Evolutionary conservation across 2,113 vertebrate species (phyloP).

Genomic region (Trachemys scripta): DNA sequence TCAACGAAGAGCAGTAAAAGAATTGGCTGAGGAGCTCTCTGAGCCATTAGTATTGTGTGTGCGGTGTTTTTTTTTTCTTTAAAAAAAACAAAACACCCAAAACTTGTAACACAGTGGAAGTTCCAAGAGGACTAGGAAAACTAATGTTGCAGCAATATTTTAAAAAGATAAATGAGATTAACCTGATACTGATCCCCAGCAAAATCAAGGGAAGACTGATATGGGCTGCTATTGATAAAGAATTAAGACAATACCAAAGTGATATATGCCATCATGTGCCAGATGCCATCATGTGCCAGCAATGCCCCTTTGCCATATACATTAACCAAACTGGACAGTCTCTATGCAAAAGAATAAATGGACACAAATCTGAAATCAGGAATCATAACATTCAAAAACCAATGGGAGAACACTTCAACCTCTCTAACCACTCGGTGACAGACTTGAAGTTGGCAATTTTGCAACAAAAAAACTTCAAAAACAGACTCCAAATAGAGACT

Average conservation of each 20-base stretch:
- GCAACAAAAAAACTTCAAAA: no score
- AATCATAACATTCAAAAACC: no score
- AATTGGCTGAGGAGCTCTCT: background rate
- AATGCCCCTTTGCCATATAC: no score
- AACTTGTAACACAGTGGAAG: background rate
- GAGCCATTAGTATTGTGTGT: background rate
- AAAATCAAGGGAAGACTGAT: background rate
- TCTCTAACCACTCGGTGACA: no score
- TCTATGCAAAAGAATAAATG: no score
- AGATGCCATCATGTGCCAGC: no score
- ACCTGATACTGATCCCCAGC: background rate
- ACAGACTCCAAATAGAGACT: no score
- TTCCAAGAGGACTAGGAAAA: background rate
- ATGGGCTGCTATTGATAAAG: background rate
- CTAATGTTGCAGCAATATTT: background rate
- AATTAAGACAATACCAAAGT: background rate
- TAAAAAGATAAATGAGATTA: background rate
- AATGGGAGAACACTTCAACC: no score
- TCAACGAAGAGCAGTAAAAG: background rate
- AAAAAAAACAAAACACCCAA: background rate
- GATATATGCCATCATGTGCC: no score
- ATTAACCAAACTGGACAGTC: no score
- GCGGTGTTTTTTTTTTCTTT: background rate
- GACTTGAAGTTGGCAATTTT: no score
- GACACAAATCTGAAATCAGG: no score